Evolutionary conservation across 1,140 invertebrate genomes (phyloP), one percentile per base, ranked within the genome.

Genomic region (Drosophila prosaltans): DNA sequence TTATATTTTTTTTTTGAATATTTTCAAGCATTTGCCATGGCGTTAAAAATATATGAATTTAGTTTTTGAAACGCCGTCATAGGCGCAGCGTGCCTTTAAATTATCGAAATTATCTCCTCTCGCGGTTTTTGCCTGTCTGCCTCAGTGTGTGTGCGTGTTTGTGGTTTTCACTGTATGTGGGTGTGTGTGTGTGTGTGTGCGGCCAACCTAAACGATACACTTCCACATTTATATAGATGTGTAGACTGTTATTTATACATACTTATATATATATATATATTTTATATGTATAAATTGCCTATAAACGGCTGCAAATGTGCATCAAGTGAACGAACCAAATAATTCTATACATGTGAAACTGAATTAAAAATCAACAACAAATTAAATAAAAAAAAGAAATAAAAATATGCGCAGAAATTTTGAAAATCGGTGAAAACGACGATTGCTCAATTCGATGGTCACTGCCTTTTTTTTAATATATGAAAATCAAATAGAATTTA

Each of bases 41-140:
- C 69, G 82, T 89, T 88, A 75, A 89, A 86, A 89, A 86, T 89
- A 81, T 78, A 89, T 83, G 83, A 86, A 88, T 86, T 86, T 80
- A 86, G 83, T 86, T 86, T 86, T 86, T 86, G 80, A 86, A 88
- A 88, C 80, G 84, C 83, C 80, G 84, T 86, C 83, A 86, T 86
- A 86, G 80, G 84, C 84, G 77, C 76, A 77, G 84, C 74, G 78
- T 77, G 78, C 64, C 70, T 65, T 45, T 71, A 77, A 79, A 59
- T 57, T 28, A 69, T 41, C 26, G 43, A 62, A 59, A 59, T 39
- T 40, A 39, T 39, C 36, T 59, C 32, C 30, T 59, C 57, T 40
- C 32, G 57, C 21, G 45, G 45, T 51, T 51, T 51, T 51, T 36
- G 45, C 21, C 45, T 51, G 21, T 51, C 51, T 63, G 43, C 26